Evolutionary conservation across 2,113 vertebrate species (phyloP), one percentile per base, ranked within the genome.

Genomic region (Spea bombifrons): DNA sequence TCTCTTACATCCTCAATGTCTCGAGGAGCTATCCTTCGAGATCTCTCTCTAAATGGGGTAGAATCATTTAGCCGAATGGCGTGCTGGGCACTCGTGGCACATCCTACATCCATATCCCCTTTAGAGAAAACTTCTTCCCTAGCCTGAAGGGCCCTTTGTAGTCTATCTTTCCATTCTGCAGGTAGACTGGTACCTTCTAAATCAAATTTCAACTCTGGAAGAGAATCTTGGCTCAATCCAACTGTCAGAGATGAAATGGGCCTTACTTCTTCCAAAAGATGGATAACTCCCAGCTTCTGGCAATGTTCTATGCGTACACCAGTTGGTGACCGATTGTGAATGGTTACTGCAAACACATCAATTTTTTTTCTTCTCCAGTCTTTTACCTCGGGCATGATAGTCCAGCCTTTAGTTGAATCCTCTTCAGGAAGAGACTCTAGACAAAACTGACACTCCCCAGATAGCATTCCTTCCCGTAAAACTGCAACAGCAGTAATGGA

Each of bases 11-110:
- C 55, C 7, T 68, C 45, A 47, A 68, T 16, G 15, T 68, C 44
- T 15, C 8, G 8, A 48, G 66, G 66, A 7, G 66, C 44, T 68
- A 68, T 4, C 15, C 66, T 16, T 46, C 66, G 16, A n/a, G 66
- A 68, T 17, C 66, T 48, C 8, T 68, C 66, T 48, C 45, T 7
- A 8, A 68, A 68, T 47, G 66, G 66, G 9, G 66, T 68, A 17
- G 7, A 7, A n/a, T n/a, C n/a, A n/a, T n/a, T n/a, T n/a, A n/a
- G n/a, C n/a, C n/a, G n/a, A n/a, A n/a, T n/a, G n/a, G n/a, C n/a
- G n/a, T n/a, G n/a, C n/a, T n/a, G n/a, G n/a, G n/a, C n/a, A n/a
- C n/a, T n/a, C n/a, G n/a, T n/a, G n/a, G n/a, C n/a, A n/a, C n/a
- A n/a, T n/a, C n/a, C n/a, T n/a, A n/a, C n/a, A n/a, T n/a, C n/a